Evolutionary conservation across 35 echinoderm and acorn worm genomes (phyloP).

Genomic region (Lytechinus variegatus): DNA sequence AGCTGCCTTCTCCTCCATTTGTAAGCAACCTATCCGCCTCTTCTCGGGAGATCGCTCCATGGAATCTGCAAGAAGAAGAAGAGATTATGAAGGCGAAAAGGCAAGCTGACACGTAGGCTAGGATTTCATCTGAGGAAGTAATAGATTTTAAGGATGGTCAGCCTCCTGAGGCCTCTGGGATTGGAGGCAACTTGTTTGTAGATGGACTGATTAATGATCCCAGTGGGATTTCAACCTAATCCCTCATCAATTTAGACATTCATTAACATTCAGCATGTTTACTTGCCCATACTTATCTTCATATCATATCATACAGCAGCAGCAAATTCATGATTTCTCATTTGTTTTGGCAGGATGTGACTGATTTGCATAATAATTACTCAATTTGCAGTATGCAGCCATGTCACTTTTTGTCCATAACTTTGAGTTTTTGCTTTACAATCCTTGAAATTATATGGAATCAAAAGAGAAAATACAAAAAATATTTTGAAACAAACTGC

Average conservation of each 20-base stretch:
- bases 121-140: neutral
- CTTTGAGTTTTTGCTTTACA: too few relatives aligned
- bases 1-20: constrained; percentile 92
- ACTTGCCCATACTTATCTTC: neutral
- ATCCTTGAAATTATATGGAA: too few relatives aligned
- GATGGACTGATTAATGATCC: neutral
- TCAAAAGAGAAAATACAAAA: too few relatives aligned
- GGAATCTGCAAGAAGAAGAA: constrained; percentile 68
- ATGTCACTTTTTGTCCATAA: too few relatives aligned
- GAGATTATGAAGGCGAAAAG: constrained; percentile 33
- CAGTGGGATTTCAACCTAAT: neutral
- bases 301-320: neutral
- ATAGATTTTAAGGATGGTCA: constrained; percentile 14
- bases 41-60: constrained; percentile 89
- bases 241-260: neutral
- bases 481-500: too few relatives aligned
- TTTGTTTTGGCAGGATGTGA: too few relatives aligned
- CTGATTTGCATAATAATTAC: too few relatives aligned
- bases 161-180: neutral
- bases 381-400: too few relatives aligned
- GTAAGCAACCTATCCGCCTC: constrained; percentile 81
- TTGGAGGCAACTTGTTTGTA: neutral
- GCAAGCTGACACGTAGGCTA: neutral
- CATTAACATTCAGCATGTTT: neutral
- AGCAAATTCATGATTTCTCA: too few relatives aligned